phyloP scores from a whole-genome alignment of 2,113 vertebrate genomes.

The Protomyctophum bolini region DNA sequence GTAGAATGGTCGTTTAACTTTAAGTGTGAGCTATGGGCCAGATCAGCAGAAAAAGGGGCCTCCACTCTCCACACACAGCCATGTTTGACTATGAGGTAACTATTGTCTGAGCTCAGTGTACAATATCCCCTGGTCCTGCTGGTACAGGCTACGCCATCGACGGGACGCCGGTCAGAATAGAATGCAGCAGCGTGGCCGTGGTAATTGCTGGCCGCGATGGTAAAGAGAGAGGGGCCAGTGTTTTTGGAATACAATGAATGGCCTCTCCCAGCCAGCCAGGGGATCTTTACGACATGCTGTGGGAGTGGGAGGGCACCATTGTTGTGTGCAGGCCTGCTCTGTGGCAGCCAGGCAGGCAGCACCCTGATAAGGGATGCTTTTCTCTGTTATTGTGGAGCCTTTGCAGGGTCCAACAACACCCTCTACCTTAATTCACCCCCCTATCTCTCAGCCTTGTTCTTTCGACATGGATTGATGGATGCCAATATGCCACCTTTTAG shows the following conservation, averaged over 20 bases:
- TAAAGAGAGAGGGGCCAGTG: constrained; percentile 66
- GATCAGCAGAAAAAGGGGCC: constrained; percentile 58
- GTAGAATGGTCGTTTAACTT: no score
- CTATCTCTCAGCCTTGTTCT: constrained; percentile 25
- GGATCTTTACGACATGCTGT: constrained; percentile 46
- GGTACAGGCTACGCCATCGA: constrained; percentile 43
- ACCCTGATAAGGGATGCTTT: constrained; percentile 64
- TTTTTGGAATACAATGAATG: constrained; percentile 72
- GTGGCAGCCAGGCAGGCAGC: constrained; percentile 51
- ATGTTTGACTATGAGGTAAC: constrained; percentile 43
- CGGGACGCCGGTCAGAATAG: constrained; percentile 37
- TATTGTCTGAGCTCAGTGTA: constrained; percentile 56
- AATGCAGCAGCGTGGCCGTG: constrained; percentile 55
- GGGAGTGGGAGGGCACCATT: constrained; percentile 40
- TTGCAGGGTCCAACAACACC: constrained; percentile 36
- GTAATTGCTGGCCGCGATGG: constrained; percentile 61
- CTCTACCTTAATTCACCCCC: constrained; percentile 35
- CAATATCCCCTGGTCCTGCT: constrained; percentile 50
- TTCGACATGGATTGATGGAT: constrained; percentile 11
- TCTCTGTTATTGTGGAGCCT: constrained; percentile 44
- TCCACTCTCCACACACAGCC: constrained; percentile 32
- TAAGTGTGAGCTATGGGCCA: constrained; percentile 21
- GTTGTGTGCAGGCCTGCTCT: constrained; percentile 46
- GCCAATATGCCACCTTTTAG: no score
- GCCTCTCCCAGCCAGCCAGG: constrained; percentile 28